Base-by-base conservation (phyloP, 2,888 invertebrate species). In the Piscicola geometra region DNA sequence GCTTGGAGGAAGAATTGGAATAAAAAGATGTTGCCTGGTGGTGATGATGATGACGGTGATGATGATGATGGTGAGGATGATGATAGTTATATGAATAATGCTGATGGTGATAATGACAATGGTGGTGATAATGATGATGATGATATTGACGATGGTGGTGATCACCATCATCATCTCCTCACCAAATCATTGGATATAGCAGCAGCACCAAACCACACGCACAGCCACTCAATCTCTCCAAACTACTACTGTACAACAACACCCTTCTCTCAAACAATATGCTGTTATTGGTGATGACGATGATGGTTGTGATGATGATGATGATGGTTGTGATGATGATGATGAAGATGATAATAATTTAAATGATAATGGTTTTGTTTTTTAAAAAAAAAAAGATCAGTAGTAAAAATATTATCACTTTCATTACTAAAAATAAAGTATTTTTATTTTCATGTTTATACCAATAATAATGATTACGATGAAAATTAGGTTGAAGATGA, bases 101-200 rank as follows among this genome's bases (percentile, higher is more conserved):
- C 9, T n/a, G n/a, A 52, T 21, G n/a, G 32, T 30, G 21, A 60
- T 35, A 60, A n/a, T 35, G 52, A 73, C 36, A 56, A 50, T 86
- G 82, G 56, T 33, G 32, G n/a, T 60, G 30, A 60, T 21, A 21
- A 35, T 35, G 50, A n/a, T n/a, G n/a, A 52, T 21, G n/a, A 32
- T 30, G 21, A 60, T 35, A 60, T n/a, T 35, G 52, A 73, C 36
- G 33, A 64, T 9, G 9, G 25, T 25, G n/a, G 66, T n/a, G n/a
- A n/a, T 12, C 9, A 12, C 9, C n/a, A 28, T 18, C n/a, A 64
- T n/a, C 97, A 93, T 83, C 96, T 95, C 75, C 84, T 79, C 77
- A 87, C 98, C 98, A 98, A 81, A 92, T 91, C 95, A 99, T 96
- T 0, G 98, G 98, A 86, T 95, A 97, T 60, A 99, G 90, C 69